phyloP scores from a whole-genome alignment of 2,888 invertebrate genomes.

The Periphyllus acericola region DNA sequence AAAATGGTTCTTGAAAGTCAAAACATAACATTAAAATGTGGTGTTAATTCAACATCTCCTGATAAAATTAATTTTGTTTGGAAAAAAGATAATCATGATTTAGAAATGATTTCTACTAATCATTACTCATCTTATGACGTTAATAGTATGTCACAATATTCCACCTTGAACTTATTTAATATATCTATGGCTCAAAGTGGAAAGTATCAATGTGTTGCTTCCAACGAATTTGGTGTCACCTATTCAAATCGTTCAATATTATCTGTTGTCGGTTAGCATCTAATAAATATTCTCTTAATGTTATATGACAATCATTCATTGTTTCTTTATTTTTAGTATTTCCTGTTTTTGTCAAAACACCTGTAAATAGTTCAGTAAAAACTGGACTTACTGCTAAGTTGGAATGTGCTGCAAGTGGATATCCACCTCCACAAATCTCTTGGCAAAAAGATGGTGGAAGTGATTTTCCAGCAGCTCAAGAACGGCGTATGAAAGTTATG shows the following conservation, averaged over 20 bases:
- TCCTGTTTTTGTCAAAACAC: conserved; percentile 86
- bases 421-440: conserved; percentile 87
- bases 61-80: conserved; percentile 83
- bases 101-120: conserved; percentile 66
- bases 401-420: conserved; percentile 91
- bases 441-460: conserved; percentile 94
- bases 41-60: conserved; percentile 82
- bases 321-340: conserved; percentile 72
- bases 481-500: conserved; percentile 92
- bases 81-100: conserved; percentile 84
- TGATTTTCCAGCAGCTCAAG: conserved; percentile 93
- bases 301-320: neutral
- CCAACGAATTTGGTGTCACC: conserved; percentile 87
- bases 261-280: conserved; percentile 79
- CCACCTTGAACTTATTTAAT: conserved; percentile 78
- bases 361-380: conserved; percentile 84
- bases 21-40: conserved; percentile 83
- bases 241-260: conserved; percentile 89
- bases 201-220: conserved; percentile 91
- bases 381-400: conserved; percentile 87
- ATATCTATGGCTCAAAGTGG: conserved; percentile 86
- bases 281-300: neutral
- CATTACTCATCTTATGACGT: conserved; percentile 68
- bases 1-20: conserved; percentile 89
- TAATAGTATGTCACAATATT: conserved; percentile 72